Conservation (phyloP, 2,113 vertebrate species). For the Psilopogon haemacephalus region DNA sequence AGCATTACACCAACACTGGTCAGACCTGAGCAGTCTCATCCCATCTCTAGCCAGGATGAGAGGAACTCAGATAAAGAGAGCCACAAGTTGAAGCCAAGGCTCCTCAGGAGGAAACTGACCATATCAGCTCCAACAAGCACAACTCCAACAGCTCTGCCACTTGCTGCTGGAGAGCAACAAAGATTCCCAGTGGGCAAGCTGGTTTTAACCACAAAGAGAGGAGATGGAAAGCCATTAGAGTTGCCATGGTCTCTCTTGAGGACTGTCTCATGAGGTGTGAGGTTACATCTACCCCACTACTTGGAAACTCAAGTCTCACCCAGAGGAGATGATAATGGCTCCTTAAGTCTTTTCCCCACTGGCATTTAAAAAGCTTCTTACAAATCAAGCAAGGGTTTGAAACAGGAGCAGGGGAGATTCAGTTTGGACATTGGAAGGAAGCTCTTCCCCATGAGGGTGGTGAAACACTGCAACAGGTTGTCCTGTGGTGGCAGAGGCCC, state of each 20-base stretch:
- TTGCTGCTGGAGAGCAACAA: neutral
- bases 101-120: neutral
- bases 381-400: neutral
- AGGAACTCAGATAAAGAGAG: neutral
- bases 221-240: neutral
- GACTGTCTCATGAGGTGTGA: neutral
- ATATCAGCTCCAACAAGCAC: neutral
- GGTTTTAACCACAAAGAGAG: neutral
- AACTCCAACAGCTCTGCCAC: neutral
- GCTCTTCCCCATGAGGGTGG: too few relatives aligned
- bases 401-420: too few relatives aligned
- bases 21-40: neutral
- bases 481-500: too few relatives aligned
- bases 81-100: neutral
- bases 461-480: too few relatives aligned
- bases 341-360: neutral
- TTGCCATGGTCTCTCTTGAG: neutral
- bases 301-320: neutral
- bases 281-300: neutral
- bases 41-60: neutral
- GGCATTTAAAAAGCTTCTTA: neutral
- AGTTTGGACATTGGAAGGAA: too few relatives aligned
- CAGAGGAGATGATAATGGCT: neutral
- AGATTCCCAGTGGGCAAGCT: neutral
- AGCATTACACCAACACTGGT: neutral